Base-by-base conservation (phyloP, 2,113 vertebrate species). In the Equus quagga region DNA sequence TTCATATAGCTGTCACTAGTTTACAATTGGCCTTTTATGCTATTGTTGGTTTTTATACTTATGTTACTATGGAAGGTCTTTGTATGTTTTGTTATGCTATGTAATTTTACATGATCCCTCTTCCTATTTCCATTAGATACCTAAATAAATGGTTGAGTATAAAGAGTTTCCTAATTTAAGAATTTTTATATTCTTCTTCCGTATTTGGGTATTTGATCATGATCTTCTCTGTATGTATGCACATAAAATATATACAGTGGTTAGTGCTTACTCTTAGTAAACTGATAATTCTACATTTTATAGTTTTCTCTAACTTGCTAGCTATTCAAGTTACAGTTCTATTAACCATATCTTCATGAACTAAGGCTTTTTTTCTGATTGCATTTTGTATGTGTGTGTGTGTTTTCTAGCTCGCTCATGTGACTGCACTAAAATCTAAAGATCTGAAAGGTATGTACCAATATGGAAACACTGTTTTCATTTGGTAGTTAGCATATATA, bases 371-470 rank as follows among this genome's bases (percentile, higher is more conserved):
- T 79, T 89, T 31, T 89, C 67, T 92, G 92, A 98, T 97, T 96
- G 64, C 31, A 41, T 65, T 67, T 97, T 76, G 62, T 95, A 33
- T 94, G 13, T 81, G 31, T 78, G 51, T 97, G 33, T 97, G 19
- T 97, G 92, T 70, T 96, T 79, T 96, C 81, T 95, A 99, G 99
- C 98, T 99, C 83, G 98, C 98, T 96, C 99, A 99, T 3, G 99
- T 99, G 92, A 99, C 99, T 86, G 99, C 99, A 17, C 89, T 99
- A 97, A 99, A 99, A 97, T 99, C 97, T 87, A 98, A 99, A 89
- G 99, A 99, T 97, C 97, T 98, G 94, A 99, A 99, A 99, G 99
- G 99, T 99, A 99, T 6, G 98, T 98, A 94, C 17, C 36, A 70
- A 36, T 93, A 85, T 86, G 41, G n/a, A 90, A 95, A 44, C 5